These are phyloP conservation scores for Coelinius sp. DNA, from an alignment of 2,888 invertebrate species.

Conservation along the genomic window DNA sequence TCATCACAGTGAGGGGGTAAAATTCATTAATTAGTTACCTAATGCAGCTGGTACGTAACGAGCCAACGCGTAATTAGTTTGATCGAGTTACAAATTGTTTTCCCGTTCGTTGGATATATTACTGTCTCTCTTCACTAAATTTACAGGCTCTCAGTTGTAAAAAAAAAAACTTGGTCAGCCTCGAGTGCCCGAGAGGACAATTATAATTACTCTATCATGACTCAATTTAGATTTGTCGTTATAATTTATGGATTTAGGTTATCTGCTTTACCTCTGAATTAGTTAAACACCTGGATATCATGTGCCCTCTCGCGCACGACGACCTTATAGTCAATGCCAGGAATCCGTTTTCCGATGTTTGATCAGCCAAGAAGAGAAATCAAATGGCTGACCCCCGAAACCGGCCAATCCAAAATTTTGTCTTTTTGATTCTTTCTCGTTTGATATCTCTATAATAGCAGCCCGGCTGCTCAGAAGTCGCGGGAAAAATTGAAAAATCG, in stretches of 20 bases:
- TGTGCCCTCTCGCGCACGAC: no score
- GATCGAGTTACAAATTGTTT: constrained; percentile 49
- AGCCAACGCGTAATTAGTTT: constrained; percentile 50
- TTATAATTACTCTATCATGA: not conserved
- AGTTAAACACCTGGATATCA: not conserved
- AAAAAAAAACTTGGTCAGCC: not conserved
- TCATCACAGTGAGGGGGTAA: constrained; percentile 10
- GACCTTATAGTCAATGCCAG: no score
- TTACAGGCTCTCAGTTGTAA: no score
- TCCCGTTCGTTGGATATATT: constrained; percentile 29
- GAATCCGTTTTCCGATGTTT: no score
- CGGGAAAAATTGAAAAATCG: no score
- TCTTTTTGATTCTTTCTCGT: no score
- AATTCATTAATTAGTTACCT: constrained; percentile 51
- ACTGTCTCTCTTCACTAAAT: not conserved
- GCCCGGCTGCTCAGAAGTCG: no score
- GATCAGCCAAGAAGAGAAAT: no score
- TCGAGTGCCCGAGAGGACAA: not conserved
- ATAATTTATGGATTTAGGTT: not conserved
- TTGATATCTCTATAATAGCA: no score
- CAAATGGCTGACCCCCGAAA: no score
- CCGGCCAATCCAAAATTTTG: no score
- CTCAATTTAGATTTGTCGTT: constrained; percentile 4
- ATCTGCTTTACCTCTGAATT: not conserved
- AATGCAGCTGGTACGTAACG: constrained; percentile 43